Evolutionary conservation across 2,888 invertebrate species (phyloP), one percentile per base, ranked within the genome.

Genomic region (Phalera bucephala): DNA sequence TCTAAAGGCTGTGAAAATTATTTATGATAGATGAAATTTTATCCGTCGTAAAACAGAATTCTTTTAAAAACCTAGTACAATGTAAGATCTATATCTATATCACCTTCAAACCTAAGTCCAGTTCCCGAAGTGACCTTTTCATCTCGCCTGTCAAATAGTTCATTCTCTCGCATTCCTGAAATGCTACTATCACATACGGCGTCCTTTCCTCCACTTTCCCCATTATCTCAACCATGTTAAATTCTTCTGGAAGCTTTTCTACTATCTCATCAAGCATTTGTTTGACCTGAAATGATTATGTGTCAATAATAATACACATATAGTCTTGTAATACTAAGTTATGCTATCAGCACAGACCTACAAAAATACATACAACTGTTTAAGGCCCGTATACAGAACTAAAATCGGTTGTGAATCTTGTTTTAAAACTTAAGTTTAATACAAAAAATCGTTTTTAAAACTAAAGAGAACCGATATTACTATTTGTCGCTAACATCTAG

Each of bases 121-220:
- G 88, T 80, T 98, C 98, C 63, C 95, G 94, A 1, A 99, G 89
- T 0, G 97, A 96, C 30, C 97, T 88, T 60, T 97, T 96, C 84
- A 99, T 95, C 88, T 98, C 98, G 1, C 94, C 93, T 0, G 97
- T 97, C 20, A 99, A 90, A 57, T 93, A 93, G 81, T 99, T 99
- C 98, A 99, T 98, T 30, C 98, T 91, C 79, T 99, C 98, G 69
- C 98, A 98, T 84, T 99, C 98, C 75, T 98, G 97, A 68, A 97
- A 96, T 0, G 96, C 96, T 0, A 99, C 98, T 36, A 98, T 97
- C 0, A 98, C 97, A 70, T 98, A 99, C 0, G 99, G 99, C 0
- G 98, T 98, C 34, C 98, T 91, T 70, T 99, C 98, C 75, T 99
- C 98, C 2, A 97, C 96, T 78, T 98, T 97, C 1, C 95, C 96